phyloP scores from a whole-genome alignment of 2,888 invertebrate species.

The Ecliptopera silaceata region DNA sequence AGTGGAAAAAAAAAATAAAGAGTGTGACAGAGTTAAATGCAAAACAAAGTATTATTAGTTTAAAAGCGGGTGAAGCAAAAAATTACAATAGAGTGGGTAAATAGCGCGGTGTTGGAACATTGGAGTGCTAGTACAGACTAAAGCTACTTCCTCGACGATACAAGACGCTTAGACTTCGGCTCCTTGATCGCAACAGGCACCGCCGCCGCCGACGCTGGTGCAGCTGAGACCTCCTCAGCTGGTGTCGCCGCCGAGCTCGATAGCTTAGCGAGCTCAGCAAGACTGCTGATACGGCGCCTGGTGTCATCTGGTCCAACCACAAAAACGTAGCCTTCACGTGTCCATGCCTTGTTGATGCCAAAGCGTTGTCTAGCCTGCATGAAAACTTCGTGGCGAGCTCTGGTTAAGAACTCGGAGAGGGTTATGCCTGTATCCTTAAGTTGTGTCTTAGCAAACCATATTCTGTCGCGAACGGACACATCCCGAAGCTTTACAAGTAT shows the following conservation, averaged over 20 bases:
- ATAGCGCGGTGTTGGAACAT: too few species aligned
- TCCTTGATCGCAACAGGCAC: too few species aligned
- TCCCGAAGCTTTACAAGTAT: background rate
- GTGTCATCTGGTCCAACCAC: constrained; percentile 1
- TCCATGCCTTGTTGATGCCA: background rate
- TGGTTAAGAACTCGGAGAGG: constrained; percentile 5
- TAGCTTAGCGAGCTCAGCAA: constrained; percentile 1
- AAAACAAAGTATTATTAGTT: too few species aligned
- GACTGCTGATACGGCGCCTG: background rate
- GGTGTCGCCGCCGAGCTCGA: background rate
- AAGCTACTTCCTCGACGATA: background rate
- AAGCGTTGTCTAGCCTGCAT: constrained; percentile 3
- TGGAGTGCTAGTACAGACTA: background rate
- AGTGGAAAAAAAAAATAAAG: too few species aligned
- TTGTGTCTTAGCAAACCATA: background rate
- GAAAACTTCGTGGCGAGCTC: background rate
- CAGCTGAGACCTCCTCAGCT: background rate
- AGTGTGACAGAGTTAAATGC: too few species aligned
- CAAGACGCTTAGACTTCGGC: background rate
- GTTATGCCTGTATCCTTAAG: background rate
- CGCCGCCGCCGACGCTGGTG: too few species aligned
- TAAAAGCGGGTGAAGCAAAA: background rate
- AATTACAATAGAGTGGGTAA: background rate
- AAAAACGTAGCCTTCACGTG: background rate
- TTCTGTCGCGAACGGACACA: background rate